Conservation (phyloP, 2,888 invertebrate genomes). For the Leptinotarsa haldemani region DNA sequence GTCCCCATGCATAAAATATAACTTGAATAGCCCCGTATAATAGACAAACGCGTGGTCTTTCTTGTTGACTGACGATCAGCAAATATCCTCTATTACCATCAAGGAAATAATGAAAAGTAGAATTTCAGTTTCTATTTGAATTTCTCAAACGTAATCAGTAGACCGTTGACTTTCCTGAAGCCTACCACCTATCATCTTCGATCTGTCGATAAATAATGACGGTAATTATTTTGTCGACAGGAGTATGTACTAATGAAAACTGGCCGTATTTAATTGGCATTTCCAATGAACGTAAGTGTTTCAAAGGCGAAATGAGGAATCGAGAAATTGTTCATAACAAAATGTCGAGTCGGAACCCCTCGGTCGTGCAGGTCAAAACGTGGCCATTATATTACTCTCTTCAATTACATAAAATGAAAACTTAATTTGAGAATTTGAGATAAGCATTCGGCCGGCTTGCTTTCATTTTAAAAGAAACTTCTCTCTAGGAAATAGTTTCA, state of each 20-base stretch:
- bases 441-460: conserved; percentile 20
- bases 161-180: conserved; percentile 30
- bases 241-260: conserved; percentile 23
- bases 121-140: conserved; percentile 12
- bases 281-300: conserved; percentile 26
- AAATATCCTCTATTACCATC: background rate
- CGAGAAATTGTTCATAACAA: conserved; percentile 29
- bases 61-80: background rate
- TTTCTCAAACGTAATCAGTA: conserved; percentile 4
- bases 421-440: conserved; percentile 41
- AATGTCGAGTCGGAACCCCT: conserved; percentile 4
- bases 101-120: background rate
- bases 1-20: background rate
- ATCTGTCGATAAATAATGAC: conserved; percentile 30
- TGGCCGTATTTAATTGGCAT: conserved; percentile 22
- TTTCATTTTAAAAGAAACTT: conserved; percentile 11
- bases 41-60: background rate
- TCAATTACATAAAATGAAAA: conserved; percentile 43
- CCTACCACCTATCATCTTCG: conserved; percentile 29
- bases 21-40: background rate
- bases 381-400: conserved; percentile 41
- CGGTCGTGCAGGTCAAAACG: conserved; percentile 46
- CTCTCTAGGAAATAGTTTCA: background rate
- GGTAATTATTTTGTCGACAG: conserved; percentile 37
- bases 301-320: conserved; percentile 20